These are phyloP conservation scores for Trichogramma dendrolimi DNA, from an alignment of 2,888 invertebrate species.

Conservation along the genomic window DNA sequence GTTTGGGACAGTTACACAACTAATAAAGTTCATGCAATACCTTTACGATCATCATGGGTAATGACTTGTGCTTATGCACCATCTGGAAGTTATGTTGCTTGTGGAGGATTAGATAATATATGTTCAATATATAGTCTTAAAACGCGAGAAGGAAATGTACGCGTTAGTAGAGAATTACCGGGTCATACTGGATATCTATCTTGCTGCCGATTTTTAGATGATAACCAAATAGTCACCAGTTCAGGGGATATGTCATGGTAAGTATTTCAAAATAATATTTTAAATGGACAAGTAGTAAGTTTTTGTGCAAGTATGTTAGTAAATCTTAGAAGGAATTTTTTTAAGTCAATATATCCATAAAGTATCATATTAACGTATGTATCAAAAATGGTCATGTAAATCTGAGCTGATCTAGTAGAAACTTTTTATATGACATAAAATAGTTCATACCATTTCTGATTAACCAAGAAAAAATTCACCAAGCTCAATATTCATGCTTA, in stretches of 20 bases:
- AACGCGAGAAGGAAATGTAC: constrained; percentile 97
- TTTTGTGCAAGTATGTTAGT: too few relatives aligned
- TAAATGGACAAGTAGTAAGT: background rate
- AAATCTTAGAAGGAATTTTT: too few relatives aligned
- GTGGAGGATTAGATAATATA: constrained; percentile 99
- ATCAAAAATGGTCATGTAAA: too few relatives aligned
- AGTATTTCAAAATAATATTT: constrained; percentile 34
- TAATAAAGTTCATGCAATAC: constrained; percentile 99
- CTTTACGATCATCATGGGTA: constrained; percentile 98
- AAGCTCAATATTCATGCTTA: too few relatives aligned
- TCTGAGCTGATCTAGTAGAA: too few relatives aligned
- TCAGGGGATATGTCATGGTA: constrained; percentile 99
- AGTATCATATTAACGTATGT: too few relatives aligned
- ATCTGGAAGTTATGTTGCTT: constrained; percentile 97
- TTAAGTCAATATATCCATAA: too few relatives aligned
- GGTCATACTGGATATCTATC: constrained; percentile 99
- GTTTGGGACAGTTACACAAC: constrained; percentile 99
- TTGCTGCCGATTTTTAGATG: constrained; percentile 99
- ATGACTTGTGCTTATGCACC: constrained; percentile 99
- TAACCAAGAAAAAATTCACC: too few relatives aligned
- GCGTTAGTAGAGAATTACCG: constrained; percentile 97
- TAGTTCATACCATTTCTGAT: too few relatives aligned
- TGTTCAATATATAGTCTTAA: constrained; percentile 99
- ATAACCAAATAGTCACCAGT: constrained; percentile 99
- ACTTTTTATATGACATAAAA: too few relatives aligned